Evolutionary conservation across 2,797 vertebrate species (phyloP).

Genomic region (Cephalopachus bancanus): DNA sequence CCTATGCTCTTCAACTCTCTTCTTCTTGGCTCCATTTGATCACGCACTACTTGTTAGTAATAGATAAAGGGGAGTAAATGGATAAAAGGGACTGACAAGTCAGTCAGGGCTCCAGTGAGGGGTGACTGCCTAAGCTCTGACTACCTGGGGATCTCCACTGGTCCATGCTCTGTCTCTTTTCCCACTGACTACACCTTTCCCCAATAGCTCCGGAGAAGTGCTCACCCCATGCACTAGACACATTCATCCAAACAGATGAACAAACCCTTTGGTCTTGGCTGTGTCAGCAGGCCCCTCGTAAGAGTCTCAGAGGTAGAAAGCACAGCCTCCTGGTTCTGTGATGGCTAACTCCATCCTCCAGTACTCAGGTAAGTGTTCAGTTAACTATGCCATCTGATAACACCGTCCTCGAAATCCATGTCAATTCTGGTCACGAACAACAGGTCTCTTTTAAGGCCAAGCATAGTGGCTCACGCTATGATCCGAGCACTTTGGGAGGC

Average conservation of each 20-base stretch:
- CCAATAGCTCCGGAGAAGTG: background rate
- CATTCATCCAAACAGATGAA: constrained; percentile 15
- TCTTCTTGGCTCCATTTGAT: constrained; percentile 34
- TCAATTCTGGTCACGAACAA: constrained; percentile 58
- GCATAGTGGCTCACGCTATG: too few species aligned
- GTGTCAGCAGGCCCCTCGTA: background rate
- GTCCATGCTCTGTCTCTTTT: constrained; percentile 3
- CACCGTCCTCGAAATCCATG: constrained; percentile 10
- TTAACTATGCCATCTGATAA: background rate
- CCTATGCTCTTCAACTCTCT: constrained; percentile 1
- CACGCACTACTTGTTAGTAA: constrained; percentile 13
- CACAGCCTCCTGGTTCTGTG: background rate
- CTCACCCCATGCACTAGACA: background rate
- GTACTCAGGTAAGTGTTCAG: background rate
- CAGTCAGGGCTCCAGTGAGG: background rate
- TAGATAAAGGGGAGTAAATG: constrained; percentile 22
- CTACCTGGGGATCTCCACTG: background rate
- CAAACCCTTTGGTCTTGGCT: background rate
- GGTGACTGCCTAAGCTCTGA: background rate
- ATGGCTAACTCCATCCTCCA: background rate
- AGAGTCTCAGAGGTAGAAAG: background rate
- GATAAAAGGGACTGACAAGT: background rate
- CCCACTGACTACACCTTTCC: background rate
- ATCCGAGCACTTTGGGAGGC: too few species aligned
- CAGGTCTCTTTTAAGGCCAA: background rate